Base-by-base conservation (phyloP, 1,140 invertebrate genomes). In the Megalonaias nervosa region DNA sequence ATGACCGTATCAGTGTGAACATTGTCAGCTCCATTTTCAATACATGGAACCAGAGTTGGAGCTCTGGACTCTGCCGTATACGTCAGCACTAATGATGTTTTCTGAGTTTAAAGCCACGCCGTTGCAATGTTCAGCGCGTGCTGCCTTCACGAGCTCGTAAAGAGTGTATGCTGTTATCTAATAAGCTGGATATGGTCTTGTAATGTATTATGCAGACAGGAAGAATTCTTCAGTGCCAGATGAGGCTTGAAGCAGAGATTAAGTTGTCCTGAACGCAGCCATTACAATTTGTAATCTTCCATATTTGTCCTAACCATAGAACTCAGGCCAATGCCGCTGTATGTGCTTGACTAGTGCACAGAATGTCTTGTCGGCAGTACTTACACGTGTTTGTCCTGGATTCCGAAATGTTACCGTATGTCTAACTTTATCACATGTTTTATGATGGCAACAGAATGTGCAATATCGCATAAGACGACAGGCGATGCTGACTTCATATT, bases 231-330 rank as follows among this genome's bases (percentile, higher is more conserved):
- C 70, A 38, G 80, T 81, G 19, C 79, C 79, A 11, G 82, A 57
- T 55, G 2, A 75, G 23, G 9, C 79, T 48, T 86, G 56, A 21
- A 86, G 57, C 21, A 75, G 60, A 55, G 60, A 59, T 55, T 77
- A 82, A 59, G 82, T n/a, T 62, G 55, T 14, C n/a, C 60, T 73
- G 14, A 75, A 70, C 13, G n/a, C 48, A 62, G 71, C 61, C 69
- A 81, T 81, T 60, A 74, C 70, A 26, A 48, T 75, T 21, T 74
- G 72, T 23, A 83, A 64, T 23, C 71, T 74, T 19, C 76, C 80
- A 61, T 80, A 67, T 68, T 77, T 77, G 15, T 81, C 57, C 69
- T 87, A 82, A 64, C 82, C 84, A 75, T 86, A 75, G n/a, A 26
- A 78, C 55, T 66, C 75, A 23, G 15, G 82, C 62, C 84, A 87